Percentiles rank a stretch among this genome's conserved stretches.
Conservation (phyloP, 1,140 invertebrate species). For the Temnothorax longispinosus region DNA sequence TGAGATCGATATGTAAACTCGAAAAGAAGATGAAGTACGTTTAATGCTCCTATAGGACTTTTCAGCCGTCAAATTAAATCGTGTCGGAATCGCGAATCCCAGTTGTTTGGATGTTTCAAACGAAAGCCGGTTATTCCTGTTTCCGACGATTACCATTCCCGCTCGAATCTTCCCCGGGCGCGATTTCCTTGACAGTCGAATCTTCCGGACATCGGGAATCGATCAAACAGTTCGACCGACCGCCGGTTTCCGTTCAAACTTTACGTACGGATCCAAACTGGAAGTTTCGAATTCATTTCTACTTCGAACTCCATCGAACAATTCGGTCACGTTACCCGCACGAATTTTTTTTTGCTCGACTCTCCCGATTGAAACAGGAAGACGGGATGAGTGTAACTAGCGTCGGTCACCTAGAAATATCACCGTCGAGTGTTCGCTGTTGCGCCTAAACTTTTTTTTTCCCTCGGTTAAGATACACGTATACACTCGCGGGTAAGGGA, state of each 20-base stretch:
- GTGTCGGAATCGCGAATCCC: background rate
- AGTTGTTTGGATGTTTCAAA: conserved; percentile 8
- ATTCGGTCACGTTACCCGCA: background rate
- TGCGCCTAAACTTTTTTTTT: background rate
- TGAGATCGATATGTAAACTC: background rate
- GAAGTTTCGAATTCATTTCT: conserved; percentile 4
- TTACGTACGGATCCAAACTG: background rate
- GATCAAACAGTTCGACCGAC: conserved; percentile 20
- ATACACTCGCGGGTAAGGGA: background rate
- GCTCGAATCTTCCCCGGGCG: background rate
- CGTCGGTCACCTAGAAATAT: background rate
- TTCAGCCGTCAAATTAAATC: background rate
- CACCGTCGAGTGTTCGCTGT: background rate
- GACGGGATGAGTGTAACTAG: background rate
- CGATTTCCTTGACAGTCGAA: conserved; percentile 14
- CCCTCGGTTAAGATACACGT: background rate
- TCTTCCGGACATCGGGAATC: background rate
- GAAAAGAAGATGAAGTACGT: background rate
- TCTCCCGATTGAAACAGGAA: background rate
- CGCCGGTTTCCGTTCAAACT: background rate
- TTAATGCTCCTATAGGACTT: background rate
- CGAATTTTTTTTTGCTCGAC: background rate
- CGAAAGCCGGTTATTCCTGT: background rate
- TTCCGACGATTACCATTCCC: background rate
- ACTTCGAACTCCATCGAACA: background rate